Conservation (phyloP, 2,888 invertebrate species). For the Magallana nippona region DNA sequence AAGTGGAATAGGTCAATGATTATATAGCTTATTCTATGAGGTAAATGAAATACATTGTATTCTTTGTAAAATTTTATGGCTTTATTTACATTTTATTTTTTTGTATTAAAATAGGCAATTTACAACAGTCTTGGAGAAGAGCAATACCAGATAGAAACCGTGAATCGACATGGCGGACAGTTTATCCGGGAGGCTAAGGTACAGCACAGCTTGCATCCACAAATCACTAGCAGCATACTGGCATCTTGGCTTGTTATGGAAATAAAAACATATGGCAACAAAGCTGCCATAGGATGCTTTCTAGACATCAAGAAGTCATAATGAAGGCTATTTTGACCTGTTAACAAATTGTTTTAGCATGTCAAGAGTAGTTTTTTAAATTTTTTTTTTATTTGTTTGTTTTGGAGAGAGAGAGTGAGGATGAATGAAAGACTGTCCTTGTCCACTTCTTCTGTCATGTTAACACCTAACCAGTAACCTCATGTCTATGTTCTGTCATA, state of each 20-base stretch:
- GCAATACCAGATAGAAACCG: conserved; percentile 95
- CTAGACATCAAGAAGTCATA: background rate
- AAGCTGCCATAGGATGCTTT: conserved; percentile 27
- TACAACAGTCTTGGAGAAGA: conserved; percentile 95
- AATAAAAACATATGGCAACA: conserved; percentile 3
- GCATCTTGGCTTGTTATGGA: conserved; percentile 20
- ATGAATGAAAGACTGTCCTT: background rate
- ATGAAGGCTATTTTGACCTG: background rate
- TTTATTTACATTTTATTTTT: background rate
- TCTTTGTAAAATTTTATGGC: background rate
- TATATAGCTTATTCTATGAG: too few species aligned
- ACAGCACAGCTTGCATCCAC: conserved; percentile 34
- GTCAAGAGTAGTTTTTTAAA: background rate
- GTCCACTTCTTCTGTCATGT: background rate
- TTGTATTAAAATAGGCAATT: conserved; percentile 87
- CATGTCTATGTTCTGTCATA: background rate
- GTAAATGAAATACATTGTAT: background rate
- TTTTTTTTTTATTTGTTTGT: background rate
- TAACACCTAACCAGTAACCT: conserved; percentile 8
- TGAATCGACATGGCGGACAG: conserved; percentile 96
- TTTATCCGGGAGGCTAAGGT: conserved; percentile 99
- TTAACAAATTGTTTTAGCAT: background rate
- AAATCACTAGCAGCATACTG: background rate
- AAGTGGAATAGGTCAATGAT: too few species aligned
- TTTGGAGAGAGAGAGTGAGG: background rate